Evolutionary conservation across 2,888 invertebrate genomes (phyloP).

Genomic region (Embidobia sp.): DNA sequence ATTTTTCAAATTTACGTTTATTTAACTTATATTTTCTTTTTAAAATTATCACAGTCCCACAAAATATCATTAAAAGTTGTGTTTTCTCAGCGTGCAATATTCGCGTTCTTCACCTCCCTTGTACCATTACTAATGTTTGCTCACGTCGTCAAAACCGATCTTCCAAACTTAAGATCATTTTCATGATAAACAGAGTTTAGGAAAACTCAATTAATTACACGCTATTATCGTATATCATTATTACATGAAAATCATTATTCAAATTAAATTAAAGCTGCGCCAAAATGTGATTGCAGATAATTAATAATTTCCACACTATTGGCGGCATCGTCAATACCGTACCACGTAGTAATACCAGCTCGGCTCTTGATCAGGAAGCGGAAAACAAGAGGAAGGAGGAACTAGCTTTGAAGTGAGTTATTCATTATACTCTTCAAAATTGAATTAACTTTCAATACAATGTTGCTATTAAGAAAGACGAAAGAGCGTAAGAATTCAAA

Average conservation of each 20-base stretch:
- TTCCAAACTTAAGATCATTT: constrained; percentile 16
- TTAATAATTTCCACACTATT: constrained; percentile 77
- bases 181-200: constrained; percentile 19
- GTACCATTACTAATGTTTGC: constrained; percentile 36
- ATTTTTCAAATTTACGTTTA: too few species aligned
- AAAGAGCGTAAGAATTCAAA: too few species aligned
- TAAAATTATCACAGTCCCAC: constrained; percentile 4
- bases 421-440: constrained; percentile 25
- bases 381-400: constrained; percentile 88
- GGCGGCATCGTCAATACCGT: constrained; percentile 85
- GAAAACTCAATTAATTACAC: constrained; percentile 41
- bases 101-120: background rate
- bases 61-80: constrained; percentile 20
- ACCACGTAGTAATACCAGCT: constrained; percentile 91
- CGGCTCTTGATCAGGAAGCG: constrained; percentile 87
- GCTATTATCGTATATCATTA: constrained; percentile 21
- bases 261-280: constrained; percentile 17
- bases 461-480: too few species aligned
- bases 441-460: constrained; percentile 3
- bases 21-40: too few species aligned
- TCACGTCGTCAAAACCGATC: constrained; percentile 30
- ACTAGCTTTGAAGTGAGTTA: constrained; percentile 88
- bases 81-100: background rate
- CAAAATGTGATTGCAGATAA: constrained; percentile 73
- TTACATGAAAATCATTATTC: constrained; percentile 19